These are phyloP conservation scores for Bombylius major DNA, from an alignment of 2,888 invertebrate species.

Conservation along the genomic window DNA sequence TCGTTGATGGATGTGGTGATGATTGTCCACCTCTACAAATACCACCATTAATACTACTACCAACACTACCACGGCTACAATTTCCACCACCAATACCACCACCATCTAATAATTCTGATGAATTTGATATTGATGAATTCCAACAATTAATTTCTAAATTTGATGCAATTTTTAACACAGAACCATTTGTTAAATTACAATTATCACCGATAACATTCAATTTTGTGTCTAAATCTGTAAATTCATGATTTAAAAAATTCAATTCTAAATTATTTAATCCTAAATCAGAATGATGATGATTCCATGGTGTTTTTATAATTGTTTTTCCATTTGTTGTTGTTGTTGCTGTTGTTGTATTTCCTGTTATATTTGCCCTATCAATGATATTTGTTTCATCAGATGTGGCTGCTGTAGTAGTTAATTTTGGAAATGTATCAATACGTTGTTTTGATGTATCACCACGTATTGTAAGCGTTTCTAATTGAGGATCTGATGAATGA, in stretches of 20 bases:
- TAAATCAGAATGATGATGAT: constrained; percentile 16
- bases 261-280: constrained; percentile 17
- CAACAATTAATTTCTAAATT: constrained; percentile 15
- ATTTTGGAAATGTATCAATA: constrained; percentile 11
- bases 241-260: constrained; percentile 16
- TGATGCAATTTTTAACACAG: constrained; percentile 16
- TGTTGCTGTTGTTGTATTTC: constrained; percentile 1
- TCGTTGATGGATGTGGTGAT: constrained; percentile 3
- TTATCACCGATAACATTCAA: not conserved
- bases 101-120: constrained; percentile 7
- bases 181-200: constrained; percentile 7
- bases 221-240: constrained; percentile 11
- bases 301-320: constrained; percentile 12
- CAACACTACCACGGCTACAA: not conserved
- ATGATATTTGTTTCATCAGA: not conserved
- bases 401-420: constrained; percentile 4
- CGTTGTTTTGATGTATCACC: constrained; percentile 15
- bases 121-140: constrained; percentile 2
- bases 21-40: not conserved
- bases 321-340: constrained; percentile 5
- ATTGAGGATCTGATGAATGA: constrained; percentile 16
- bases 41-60: not conserved
- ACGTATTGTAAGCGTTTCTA: constrained; percentile 16
- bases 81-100: not conserved
- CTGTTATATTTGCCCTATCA: constrained; percentile 2